Conservation (phyloP, 2,113 vertebrate species). For the Indicator indicator region DNA sequence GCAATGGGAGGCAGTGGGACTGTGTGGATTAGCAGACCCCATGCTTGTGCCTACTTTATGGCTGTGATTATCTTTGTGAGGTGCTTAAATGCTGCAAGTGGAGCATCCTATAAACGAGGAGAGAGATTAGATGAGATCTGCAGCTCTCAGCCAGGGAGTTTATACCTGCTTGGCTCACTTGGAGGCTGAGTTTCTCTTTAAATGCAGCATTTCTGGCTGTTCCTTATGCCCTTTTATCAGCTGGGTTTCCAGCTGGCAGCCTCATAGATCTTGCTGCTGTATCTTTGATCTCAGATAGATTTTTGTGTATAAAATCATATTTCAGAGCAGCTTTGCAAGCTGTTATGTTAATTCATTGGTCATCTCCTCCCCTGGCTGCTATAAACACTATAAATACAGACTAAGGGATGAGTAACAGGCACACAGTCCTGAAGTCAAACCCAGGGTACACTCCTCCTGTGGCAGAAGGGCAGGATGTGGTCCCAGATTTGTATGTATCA, state of each 20-base stretch:
- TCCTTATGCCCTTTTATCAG: slow-evolving; percentile 49
- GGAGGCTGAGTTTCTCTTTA: slow-evolving; percentile 58
- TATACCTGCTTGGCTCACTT: slow-evolving; percentile 61
- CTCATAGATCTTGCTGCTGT: slow-evolving; percentile 17
- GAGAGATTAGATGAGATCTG: slow-evolving; percentile 64
- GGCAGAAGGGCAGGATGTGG: not conserved
- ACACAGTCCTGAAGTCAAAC: not conserved
- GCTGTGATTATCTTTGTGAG: slow-evolving; percentile 64
- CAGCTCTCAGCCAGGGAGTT: slow-evolving; percentile 43
- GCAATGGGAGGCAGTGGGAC: slow-evolving; percentile 30
- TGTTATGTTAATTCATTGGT: slow-evolving; percentile 48
- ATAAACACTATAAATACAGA: slow-evolving; percentile 22
- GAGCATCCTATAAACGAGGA: slow-evolving; percentile 40
- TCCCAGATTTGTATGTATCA: slow-evolving; percentile 41
- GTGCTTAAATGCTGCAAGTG: slow-evolving; percentile 55
- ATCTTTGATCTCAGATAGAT: slow-evolving; percentile 57
- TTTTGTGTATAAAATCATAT: slow-evolving; percentile 48
- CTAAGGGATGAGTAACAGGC: not conserved
- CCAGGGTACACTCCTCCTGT: not conserved
- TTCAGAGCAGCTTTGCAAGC: slow-evolving; percentile 34
- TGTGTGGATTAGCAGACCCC: slow-evolving; percentile 60
- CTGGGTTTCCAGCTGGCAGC: slow-evolving; percentile 20
- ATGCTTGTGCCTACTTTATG: slow-evolving; percentile 52
- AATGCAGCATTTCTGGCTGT: slow-evolving; percentile 18
- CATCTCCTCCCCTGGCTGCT: slow-evolving; percentile 3